A percentile compares a stretch with the other conserved stretches of the same genome.
These are phyloP conservation scores for Muschampia plurimacula DNA, from an alignment of 2,888 invertebrate genomes.

Conservation along the genomic window DNA sequence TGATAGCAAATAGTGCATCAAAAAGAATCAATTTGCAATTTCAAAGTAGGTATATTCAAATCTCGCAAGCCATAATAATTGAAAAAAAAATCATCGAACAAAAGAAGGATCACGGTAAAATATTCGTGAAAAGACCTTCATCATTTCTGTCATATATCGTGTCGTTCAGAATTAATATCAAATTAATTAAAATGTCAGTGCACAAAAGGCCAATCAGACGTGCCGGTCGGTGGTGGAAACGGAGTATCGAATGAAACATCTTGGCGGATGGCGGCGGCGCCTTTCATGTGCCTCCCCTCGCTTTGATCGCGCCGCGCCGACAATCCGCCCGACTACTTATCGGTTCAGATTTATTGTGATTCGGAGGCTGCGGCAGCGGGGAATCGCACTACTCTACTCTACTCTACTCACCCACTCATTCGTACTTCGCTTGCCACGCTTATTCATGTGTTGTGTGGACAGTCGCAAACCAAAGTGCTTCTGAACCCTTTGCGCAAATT, in stretches of 20 bases:
- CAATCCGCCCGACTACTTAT: slow-evolving; percentile 84
- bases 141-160: slow-evolving; percentile 62
- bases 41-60: background rate
- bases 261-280: slow-evolving; percentile 68
- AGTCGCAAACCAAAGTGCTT: slow-evolving; percentile 56
- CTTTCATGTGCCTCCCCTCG: slow-evolving; percentile 78
- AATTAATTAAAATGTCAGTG: slow-evolving; percentile 78
- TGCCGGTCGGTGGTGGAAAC: slow-evolving; percentile 74
- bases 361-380: slow-evolving; percentile 74
- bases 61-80: background rate
- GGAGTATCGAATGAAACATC: slow-evolving; percentile 68
- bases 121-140: slow-evolving; percentile 54
- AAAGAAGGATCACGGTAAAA: slow-evolving; percentile 24
- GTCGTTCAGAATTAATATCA: slow-evolving; percentile 68
- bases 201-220: slow-evolving; percentile 66
- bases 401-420: slow-evolving; percentile 62
- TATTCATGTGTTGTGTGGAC: slow-evolving; percentile 62
- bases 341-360: slow-evolving; percentile 85
- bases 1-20: background rate
- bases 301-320: slow-evolving; percentile 83
- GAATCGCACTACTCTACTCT: slow-evolving; percentile 58
- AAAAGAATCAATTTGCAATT: background rate
- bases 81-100: slow-evolving; percentile 23
- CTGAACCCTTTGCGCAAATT: slow-evolving; percentile 26
- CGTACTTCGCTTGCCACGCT: slow-evolving; percentile 56